A percentile compares a stretch with the other conserved stretches of the same genome.
Evolutionary conservation across 2,797 vertebrate genomes (phyloP).

Genomic region (Micropoecilia bifurca): DNA sequence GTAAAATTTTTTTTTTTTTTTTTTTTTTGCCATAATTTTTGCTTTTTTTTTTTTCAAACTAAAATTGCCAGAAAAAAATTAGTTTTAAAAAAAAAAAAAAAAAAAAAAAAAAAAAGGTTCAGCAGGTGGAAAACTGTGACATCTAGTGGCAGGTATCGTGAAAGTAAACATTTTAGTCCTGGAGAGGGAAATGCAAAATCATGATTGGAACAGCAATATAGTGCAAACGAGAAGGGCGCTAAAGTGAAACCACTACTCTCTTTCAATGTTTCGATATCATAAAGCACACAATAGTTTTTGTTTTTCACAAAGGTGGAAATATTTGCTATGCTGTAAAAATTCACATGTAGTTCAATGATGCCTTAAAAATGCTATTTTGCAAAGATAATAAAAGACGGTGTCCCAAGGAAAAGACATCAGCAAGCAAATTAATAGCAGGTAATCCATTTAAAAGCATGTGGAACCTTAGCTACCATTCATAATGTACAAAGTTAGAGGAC

Average conservation of each 20-base stretch:
- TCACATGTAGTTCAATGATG: not conserved
- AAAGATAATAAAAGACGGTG: not conserved
- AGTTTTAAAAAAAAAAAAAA: not conserved
- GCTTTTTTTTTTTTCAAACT: not conserved
- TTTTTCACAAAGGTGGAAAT: not conserved
- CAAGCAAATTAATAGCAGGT: not conserved
- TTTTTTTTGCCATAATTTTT: not conserved
- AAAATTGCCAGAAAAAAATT: not conserved
- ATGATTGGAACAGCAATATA: not conserved
- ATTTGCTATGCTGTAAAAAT: not conserved
- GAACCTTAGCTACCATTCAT: not conserved
- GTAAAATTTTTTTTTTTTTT: no score
- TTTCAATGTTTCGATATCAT: not conserved
- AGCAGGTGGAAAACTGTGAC: not conserved
- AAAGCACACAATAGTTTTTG: not conserved
- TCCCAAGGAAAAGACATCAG: not conserved
- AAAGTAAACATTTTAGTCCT: not conserved
- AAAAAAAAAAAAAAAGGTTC: not conserved
- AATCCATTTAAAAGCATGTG: not conserved
- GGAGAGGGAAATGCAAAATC: not conserved
- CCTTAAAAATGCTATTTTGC: not conserved
- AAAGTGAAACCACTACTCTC: not conserved
- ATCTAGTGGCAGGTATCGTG: not conserved
- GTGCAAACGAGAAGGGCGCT: not conserved
- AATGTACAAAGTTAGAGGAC: not conserved